Conservation (phyloP, 1,140 invertebrate species). For the Euwallacea fornicatus region DNA sequence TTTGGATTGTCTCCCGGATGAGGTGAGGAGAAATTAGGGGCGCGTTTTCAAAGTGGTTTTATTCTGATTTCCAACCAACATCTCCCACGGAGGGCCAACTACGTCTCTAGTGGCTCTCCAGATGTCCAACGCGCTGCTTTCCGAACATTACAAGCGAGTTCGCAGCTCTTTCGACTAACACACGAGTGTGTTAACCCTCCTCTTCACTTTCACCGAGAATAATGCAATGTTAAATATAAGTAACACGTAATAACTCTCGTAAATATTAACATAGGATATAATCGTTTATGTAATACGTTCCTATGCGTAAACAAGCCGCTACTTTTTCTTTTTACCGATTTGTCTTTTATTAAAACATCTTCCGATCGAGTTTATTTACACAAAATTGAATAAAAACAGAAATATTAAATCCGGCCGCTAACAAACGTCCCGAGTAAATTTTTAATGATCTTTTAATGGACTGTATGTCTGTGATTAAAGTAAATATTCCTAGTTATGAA, state of each 20-base stretch:
- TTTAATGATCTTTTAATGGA: conserved; percentile 39
- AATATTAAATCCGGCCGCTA: conserved; percentile 24
- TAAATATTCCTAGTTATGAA: conserved; percentile 42
- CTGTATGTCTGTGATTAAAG: conserved; percentile 40
- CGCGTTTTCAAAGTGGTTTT: too few species aligned
- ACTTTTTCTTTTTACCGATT: conserved; percentile 39
- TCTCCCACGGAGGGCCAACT: too few species aligned
- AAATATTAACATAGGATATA: conserved; percentile 37
- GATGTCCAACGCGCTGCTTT: too few species aligned
- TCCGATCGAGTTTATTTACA: conserved; percentile 34
- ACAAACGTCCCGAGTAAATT: conserved; percentile 31
- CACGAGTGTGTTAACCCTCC: too few species aligned
- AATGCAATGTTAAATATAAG: conserved; percentile 34
- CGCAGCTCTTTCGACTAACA: too few species aligned
- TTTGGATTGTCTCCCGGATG: too few species aligned
- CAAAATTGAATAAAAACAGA: conserved; percentile 35
- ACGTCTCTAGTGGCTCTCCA: too few species aligned
- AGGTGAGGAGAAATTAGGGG: too few species aligned
- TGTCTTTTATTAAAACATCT: conserved; percentile 39
- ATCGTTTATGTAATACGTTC: conserved; percentile 34
- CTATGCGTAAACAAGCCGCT: conserved; percentile 22
- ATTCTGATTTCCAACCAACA: too few species aligned
- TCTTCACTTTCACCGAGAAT: background rate
- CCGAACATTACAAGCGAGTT: too few species aligned
- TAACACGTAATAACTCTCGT: conserved; percentile 37